Conservation (phyloP, 2,113 vertebrate species). For the Dasyprocta punctata region DNA sequence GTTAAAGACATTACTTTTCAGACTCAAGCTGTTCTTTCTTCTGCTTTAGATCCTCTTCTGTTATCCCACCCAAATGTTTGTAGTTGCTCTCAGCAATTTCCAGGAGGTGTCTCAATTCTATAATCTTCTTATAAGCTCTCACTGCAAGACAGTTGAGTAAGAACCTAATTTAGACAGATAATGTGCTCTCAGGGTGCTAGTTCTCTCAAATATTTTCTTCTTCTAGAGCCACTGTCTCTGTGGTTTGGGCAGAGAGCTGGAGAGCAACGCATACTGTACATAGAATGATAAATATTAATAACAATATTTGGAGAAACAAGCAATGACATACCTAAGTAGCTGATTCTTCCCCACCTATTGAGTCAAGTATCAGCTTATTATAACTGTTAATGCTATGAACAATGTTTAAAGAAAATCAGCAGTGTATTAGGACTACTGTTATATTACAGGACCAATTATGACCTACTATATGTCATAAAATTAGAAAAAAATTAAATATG, state of each 20-base stretch:
- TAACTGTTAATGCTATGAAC: background rate
- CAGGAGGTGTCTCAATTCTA: constrained; percentile 85
- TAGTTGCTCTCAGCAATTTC: constrained; percentile 90
- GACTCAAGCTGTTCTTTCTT: constrained; percentile 82
- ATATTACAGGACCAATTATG: background rate
- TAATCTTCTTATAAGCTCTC: constrained; percentile 87
- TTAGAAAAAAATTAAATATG: constrained; percentile 15
- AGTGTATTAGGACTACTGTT: background rate
- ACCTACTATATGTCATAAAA: background rate
- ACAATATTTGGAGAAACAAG: background rate
- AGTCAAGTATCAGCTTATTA: background rate
- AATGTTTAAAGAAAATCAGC: constrained; percentile 19
- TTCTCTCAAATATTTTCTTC: background rate
- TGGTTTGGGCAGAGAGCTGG: background rate
- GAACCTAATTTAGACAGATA: constrained; percentile 15
- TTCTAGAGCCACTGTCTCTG: background rate
- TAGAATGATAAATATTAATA: background rate
- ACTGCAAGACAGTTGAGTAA: constrained; percentile 82
- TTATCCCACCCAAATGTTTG: constrained; percentile 89
- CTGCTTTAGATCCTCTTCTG: constrained; percentile 84
- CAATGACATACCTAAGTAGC: background rate
- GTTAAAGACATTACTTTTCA: constrained; percentile 83
- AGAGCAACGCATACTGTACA: background rate
- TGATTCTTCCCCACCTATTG: background rate
- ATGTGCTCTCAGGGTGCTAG: background rate